These are phyloP conservation scores for Linyphia triangularis DNA, from an alignment of 2,888 invertebrate genomes.

Conservation along the genomic window DNA sequence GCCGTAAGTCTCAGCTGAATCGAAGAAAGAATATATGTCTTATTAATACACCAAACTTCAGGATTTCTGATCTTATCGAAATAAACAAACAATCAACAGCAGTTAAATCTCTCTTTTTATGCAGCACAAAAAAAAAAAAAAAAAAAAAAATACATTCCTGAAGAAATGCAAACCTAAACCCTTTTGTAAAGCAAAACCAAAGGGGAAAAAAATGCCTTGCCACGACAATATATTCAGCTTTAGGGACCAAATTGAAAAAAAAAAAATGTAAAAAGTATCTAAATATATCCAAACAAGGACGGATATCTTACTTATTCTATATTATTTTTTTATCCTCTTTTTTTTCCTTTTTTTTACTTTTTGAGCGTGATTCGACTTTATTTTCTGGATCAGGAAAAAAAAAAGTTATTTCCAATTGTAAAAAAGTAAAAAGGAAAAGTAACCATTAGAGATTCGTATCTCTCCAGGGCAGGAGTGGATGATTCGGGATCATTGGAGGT, in stretches of 20 bases:
- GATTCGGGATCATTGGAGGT: slow-evolving; percentile 6
- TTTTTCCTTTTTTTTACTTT: slow-evolving; percentile 20
- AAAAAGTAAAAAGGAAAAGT: slow-evolving; percentile 9
- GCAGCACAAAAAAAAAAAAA: not conserved
- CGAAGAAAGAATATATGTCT: too few relatives aligned
- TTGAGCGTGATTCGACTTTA: slow-evolving; percentile 14
- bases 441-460: slow-evolving; percentile 24
- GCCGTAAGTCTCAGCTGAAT: too few relatives aligned
- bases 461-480: slow-evolving; percentile 5
- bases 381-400: slow-evolving; percentile 1
- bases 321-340: not conserved
- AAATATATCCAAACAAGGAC: slow-evolving; percentile 4
- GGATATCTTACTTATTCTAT: not conserved
- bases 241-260: slow-evolving; percentile 22
- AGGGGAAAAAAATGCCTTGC: not conserved
- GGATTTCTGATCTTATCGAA: not conserved
- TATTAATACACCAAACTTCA: not conserved
- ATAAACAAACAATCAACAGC: not conserved
- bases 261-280: not conserved
- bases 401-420: slow-evolving; percentile 3
- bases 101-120: not conserved
- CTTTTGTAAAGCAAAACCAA: not conserved
- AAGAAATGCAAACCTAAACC: not conserved
- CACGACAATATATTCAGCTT: slow-evolving; percentile 1
- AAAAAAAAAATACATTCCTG: not conserved